Evolutionary conservation across 2,113 vertebrate genomes (phyloP).

Genomic region (Crocuta crocuta): DNA sequence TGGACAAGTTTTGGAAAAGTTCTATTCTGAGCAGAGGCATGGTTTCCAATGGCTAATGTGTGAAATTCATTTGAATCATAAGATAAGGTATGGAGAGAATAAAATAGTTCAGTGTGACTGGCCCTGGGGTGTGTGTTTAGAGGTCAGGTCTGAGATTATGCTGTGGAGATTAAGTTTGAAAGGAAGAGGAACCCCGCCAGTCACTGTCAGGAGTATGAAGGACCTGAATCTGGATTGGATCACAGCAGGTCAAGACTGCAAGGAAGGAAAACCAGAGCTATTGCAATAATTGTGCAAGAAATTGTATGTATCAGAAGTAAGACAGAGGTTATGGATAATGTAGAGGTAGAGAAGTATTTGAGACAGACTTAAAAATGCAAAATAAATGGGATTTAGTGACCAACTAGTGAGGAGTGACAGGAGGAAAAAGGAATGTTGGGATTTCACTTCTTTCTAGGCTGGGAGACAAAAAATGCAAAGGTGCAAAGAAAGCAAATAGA

Average conservation of each 20-base stretch:
- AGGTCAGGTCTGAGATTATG: not conserved
- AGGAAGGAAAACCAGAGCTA: not conserved
- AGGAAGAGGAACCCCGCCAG: not conserved
- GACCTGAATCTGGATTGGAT: not conserved
- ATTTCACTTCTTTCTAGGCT: not conserved
- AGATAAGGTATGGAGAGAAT: not conserved
- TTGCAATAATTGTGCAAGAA: not conserved
- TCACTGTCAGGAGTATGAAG: not conserved
- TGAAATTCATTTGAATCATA: not conserved
- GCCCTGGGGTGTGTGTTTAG: not conserved
- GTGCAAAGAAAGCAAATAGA: not conserved
- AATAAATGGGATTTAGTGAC: not conserved
- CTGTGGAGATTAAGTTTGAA: not conserved
- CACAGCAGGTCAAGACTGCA: not conserved
- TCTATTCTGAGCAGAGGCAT: not conserved
- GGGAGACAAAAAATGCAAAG: not conserved
- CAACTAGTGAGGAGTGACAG: not conserved
- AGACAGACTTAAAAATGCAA: not conserved
- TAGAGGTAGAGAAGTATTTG: not conserved
- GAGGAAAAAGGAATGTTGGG: not conserved
- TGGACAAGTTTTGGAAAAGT: not conserved
- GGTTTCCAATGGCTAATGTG: not conserved
- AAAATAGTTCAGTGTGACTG: not conserved
- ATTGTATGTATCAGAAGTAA: not conserved
- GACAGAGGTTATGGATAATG: not conserved